These are phyloP conservation scores for Nebria salina DNA, from an alignment of 2,888 invertebrate genomes.

Conservation along the genomic window DNA sequence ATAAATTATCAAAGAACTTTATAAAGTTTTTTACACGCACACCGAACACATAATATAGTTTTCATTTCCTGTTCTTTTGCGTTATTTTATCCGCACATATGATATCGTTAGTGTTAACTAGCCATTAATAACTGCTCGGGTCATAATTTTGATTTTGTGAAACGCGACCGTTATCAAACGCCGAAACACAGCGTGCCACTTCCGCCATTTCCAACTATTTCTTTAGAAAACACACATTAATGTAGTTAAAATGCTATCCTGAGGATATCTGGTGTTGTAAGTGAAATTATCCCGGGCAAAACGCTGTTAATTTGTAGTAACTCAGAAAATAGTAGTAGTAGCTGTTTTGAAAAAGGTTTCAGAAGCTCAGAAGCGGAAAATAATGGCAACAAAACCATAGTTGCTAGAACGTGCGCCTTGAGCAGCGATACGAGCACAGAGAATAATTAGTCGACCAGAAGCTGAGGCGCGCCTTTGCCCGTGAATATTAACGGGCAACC, in stretches of 20 bases:
- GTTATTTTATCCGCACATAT: background rate
- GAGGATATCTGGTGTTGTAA: background rate
- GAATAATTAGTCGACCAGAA: conserved; percentile 38
- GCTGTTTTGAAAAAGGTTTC: conserved; percentile 38
- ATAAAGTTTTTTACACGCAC: background rate
- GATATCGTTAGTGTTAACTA: background rate
- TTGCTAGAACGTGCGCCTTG: conserved; percentile 4
- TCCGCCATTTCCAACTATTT: conserved; percentile 22
- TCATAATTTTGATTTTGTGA: conserved; percentile 27
- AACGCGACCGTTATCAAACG: conserved; percentile 21
- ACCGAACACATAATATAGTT: background rate
- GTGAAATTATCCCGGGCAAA: conserved; percentile 20
- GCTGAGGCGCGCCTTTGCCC: conserved; percentile 11
- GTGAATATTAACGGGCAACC: conserved; percentile 40
- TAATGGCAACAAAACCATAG: conserved; percentile 37
- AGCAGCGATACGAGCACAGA: conserved; percentile 13
- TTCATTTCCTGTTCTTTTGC: background rate
- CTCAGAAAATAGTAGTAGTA: conserved; percentile 22
- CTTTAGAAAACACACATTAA: no score
- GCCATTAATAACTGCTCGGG: background rate
- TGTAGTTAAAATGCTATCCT: no score
- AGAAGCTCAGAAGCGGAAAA: conserved; percentile 35
- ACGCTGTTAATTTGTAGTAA: conserved; percentile 44
- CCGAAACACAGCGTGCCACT: conserved; percentile 35
- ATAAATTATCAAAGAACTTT: conserved; percentile 25